A percentile compares a stretch with the other conserved stretches of the same genome.
These are phyloP conservation scores for Oxyura jamaicensis DNA, from an alignment of 2,113 vertebrate genomes.

Conservation along the genomic window DNA sequence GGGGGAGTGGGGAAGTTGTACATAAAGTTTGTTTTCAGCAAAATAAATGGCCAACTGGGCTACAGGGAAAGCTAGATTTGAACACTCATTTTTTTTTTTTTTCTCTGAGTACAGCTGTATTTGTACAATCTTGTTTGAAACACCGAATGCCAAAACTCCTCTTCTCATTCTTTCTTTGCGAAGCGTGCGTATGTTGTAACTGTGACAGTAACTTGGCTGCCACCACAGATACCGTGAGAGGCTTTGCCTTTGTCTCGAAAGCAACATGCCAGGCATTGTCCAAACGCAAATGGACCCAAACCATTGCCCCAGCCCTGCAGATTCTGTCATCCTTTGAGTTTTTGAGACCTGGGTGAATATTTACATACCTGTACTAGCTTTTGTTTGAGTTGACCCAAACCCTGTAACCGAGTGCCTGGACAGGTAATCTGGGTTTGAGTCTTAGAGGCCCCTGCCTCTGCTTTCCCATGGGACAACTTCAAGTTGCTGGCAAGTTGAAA, in stretches of 20 bases:
- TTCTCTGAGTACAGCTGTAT: not conserved
- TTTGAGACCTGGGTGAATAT: not conserved
- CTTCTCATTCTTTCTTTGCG: not conserved
- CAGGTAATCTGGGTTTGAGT: not conserved
- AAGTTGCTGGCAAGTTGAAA: not conserved
- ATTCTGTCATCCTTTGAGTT: not conserved
- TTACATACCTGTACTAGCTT: not conserved
- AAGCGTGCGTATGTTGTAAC: not conserved
- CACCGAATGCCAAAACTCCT: not conserved
- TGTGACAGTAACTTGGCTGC: not conserved
- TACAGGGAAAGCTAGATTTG: not conserved
- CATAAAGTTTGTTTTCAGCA: not conserved
- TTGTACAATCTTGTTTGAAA: not conserved
- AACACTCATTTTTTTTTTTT: not conserved
- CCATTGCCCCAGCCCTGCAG: not conserved
- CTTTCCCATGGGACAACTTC: not conserved
- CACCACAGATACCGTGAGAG: not conserved
- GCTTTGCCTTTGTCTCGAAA: slow-evolving; percentile 7
- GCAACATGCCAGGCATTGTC: not conserved
- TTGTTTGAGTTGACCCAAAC: not conserved
- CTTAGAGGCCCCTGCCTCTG: not conserved
- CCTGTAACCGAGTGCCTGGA: not conserved
- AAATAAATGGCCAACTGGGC: not conserved
- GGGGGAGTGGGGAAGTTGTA: not conserved
- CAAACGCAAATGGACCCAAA: not conserved